Evolutionary conservation across 1,140 invertebrate species (phyloP), one percentile per base, ranked within the genome.

Genomic region (Helicoverpa zea): DNA sequence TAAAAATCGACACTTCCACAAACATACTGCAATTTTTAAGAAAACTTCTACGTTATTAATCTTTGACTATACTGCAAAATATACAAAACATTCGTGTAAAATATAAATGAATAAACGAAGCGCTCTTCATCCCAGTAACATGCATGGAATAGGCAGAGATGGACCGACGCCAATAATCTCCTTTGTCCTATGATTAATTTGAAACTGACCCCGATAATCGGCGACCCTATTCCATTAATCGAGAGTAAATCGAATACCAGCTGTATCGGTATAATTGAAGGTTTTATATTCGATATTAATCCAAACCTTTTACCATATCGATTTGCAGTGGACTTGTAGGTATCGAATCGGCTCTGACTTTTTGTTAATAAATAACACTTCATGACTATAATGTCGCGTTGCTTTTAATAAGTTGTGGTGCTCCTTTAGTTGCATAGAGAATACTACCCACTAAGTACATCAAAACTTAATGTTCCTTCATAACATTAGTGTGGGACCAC

Each of bases 101-200:
- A 13, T 14, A 23, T 23, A 43, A 16, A 68, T n/a, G 4, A 68
- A 47, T 29, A 61, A 14, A 30, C 29, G 12, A 30, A 61, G 3
- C 1, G 1, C 58, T 11, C 23, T 61, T 61, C 58, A 61, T 2
- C 18, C 11, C 23, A 29, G 18, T 61, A 30, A 61, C 14, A 23
- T 2, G 23, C 30, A 30, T 29, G 23, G 11, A 61, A 61, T 5
- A 61, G 3, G 58, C 23, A 61, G 58, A 66, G n/a, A 49, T 66
- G 16, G 35, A 23, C 64, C 49, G 2, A 68, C 10, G 43, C 64
- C 43, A 68, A 68, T 49, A 23, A 47, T 49, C n/a, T 68, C 23
- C 64, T 68, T 68, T 68, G 64, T 68, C 64, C 64, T 49, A 49
- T 68, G 64, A 68, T 49, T 49, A 68, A 68, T 68, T 18, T 18